Conservation (phyloP, 2,888 invertebrate species). For the Spilarctia lutea region DNA sequence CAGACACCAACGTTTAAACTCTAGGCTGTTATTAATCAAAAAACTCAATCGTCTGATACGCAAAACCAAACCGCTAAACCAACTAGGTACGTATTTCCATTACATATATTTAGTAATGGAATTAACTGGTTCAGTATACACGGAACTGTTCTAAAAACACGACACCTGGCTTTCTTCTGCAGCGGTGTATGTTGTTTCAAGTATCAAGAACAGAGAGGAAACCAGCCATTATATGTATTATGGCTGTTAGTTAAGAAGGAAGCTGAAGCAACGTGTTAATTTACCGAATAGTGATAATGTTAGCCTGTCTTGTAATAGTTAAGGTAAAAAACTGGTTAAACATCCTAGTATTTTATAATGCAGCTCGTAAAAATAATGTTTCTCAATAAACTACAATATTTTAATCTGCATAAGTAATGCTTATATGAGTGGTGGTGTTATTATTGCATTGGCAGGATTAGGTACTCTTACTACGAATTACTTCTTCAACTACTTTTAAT, state of each 20-base stretch:
- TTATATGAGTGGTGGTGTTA: too few relatives aligned
- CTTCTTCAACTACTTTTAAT: too few relatives aligned
- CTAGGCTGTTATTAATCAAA: too few relatives aligned
- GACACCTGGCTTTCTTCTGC: not conserved
- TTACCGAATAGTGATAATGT: constrained; percentile 9
- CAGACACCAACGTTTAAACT: too few relatives aligned
- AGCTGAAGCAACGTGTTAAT: constrained; percentile 18
- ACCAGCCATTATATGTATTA: constrained; percentile 9
- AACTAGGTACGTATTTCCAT: too few relatives aligned
- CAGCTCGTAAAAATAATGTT: not conserved
- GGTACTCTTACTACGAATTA: too few relatives aligned
- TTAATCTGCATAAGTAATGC: not conserved
- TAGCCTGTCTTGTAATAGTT: not conserved
- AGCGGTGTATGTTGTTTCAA: constrained; percentile 9
- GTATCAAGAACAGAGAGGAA: constrained; percentile 16
- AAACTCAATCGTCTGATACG: too few relatives aligned
- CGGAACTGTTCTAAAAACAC: not conserved
- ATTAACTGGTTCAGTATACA: not conserved
- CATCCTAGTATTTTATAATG: not conserved
- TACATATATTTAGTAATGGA: not conserved
- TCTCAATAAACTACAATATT: not conserved
- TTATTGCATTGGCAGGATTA: too few relatives aligned
- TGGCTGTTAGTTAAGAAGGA: constrained; percentile 3
- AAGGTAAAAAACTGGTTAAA: not conserved
- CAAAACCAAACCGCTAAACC: too few relatives aligned